A percentile compares a stretch with the other conserved stretches of the same genome.
Conservation (phyloP, 2,113 vertebrate genomes). For the Apodemus sylvaticus region DNA sequence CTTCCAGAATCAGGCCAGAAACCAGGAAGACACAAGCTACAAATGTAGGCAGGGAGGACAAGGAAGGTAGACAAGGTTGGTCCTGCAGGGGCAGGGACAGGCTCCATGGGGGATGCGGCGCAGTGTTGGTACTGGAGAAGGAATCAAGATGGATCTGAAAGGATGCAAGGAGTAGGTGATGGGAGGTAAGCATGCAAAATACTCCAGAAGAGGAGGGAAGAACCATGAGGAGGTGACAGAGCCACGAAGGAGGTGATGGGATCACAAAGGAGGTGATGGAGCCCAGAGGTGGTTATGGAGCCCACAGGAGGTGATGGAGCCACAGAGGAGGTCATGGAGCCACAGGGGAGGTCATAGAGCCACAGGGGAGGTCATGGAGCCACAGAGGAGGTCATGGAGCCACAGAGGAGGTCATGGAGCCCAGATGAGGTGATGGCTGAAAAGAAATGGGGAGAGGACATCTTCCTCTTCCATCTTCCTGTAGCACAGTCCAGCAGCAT, state of each 20-base stretch:
- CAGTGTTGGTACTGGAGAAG: rapidly evolving
- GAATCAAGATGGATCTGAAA: background rate
- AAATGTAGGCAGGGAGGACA: background rate
- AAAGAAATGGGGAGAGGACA: background rate
- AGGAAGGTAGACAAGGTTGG: rapidly evolving
- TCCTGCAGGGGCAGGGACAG: background rate
- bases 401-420: background rate
- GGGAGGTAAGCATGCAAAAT: background rate
- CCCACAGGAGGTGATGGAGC: too few relatives aligned
- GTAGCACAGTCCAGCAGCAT: rapidly evolving
- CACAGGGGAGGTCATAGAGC: too few relatives aligned
- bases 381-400: too few relatives aligned
- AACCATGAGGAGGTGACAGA: background rate
- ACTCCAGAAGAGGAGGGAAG: background rate
- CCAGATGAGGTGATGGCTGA: background rate
- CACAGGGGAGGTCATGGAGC: background rate
- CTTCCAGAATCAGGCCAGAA: background rate
- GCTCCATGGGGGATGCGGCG: background rate
- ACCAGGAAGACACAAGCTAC: background rate
- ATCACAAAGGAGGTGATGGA: too few relatives aligned
- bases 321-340: too few relatives aligned
- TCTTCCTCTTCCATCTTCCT: background rate
- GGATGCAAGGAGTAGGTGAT: background rate
- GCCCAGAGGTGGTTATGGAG: too few relatives aligned
- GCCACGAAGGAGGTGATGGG: background rate